Percentiles rank a stretch among this genome's conserved stretches.
Conservation (phyloP, 2,888 invertebrate species). For the Rambutsinella grinnellia region DNA sequence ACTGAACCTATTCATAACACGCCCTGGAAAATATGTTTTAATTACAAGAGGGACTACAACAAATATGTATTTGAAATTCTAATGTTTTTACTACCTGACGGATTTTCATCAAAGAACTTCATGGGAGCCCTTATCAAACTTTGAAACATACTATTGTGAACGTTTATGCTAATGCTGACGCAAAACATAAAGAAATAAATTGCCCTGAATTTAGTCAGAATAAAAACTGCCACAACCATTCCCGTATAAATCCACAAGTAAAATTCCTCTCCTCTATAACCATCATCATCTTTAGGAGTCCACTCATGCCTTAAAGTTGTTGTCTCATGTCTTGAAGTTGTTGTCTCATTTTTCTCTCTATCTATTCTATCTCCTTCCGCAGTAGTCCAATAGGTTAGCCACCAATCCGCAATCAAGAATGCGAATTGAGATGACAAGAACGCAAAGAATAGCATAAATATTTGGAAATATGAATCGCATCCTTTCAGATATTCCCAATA, state of each 20-base stretch:
- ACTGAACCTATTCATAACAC: constrained; percentile 75
- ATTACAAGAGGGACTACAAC: too few relatives aligned
- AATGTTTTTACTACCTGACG: too few relatives aligned
- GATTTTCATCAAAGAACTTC: constrained; percentile 65
- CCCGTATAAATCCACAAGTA: constrained; percentile 69
- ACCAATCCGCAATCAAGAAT: constrained; percentile 58
- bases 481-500: constrained; percentile 70
- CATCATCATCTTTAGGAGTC: constrained; percentile 45
- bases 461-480: constrained; percentile 45
- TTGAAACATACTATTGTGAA: constrained; percentile 72
- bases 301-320: constrained; percentile 7
- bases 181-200: constrained; percentile 69
- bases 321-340: background rate
- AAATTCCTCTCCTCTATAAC: constrained; percentile 63
- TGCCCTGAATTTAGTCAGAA: constrained; percentile 69
- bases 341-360: background rate
- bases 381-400: constrained; percentile 61
- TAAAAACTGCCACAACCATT: constrained; percentile 67
- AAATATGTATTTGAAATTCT: background rate
- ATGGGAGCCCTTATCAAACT: constrained; percentile 70
- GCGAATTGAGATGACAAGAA: constrained; percentile 56
- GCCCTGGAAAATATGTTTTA: too few relatives aligned
- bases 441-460: constrained; percentile 47
- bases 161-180: constrained; percentile 69
- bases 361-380: constrained; percentile 35